phyloP scores from a whole-genome alignment of 1,140 invertebrate species.

The Pararge aegeria region DNA sequence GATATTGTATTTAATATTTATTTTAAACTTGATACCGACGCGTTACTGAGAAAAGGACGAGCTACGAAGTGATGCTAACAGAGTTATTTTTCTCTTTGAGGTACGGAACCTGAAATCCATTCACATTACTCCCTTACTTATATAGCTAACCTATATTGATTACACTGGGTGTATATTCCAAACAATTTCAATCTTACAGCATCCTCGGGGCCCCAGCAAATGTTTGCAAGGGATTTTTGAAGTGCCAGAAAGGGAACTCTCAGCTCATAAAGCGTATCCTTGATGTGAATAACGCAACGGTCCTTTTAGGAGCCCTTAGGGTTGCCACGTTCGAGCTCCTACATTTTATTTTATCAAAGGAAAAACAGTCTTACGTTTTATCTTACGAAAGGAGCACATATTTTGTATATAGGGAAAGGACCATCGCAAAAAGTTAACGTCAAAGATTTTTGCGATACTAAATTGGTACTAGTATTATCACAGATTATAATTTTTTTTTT shows the following conservation, averaged over 20 bases:
- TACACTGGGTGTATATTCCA: neutral
- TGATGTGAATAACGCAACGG: conserved; percentile 32
- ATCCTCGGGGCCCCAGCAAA: conserved; percentile 7
- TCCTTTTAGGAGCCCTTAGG: conserved; percentile 24
- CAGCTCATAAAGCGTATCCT: conserved; percentile 33
- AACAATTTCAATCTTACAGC: conserved; percentile 11
- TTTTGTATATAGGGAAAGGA: no score
- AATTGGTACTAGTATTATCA: no score
- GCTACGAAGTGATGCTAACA: no score
- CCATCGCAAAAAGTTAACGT: no score
- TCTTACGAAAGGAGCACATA: neutral
- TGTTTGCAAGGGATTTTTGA: conserved; percentile 26
- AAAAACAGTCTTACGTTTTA: neutral
- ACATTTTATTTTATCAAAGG: neutral
- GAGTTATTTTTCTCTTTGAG: no score
- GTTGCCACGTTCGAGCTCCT: neutral
- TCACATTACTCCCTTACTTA: neutral
- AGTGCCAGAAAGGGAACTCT: conserved; percentile 25
- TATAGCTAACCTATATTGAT: neutral
- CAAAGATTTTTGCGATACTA: no score
- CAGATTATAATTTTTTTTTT: no score
- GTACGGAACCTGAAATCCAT: no score
- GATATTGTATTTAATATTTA: no score
- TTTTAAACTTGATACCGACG: no score
- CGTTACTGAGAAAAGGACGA: no score